phyloP scores from a whole-genome alignment of 2,797 vertebrate genomes.

The Pangasius mekongensis region DNA sequence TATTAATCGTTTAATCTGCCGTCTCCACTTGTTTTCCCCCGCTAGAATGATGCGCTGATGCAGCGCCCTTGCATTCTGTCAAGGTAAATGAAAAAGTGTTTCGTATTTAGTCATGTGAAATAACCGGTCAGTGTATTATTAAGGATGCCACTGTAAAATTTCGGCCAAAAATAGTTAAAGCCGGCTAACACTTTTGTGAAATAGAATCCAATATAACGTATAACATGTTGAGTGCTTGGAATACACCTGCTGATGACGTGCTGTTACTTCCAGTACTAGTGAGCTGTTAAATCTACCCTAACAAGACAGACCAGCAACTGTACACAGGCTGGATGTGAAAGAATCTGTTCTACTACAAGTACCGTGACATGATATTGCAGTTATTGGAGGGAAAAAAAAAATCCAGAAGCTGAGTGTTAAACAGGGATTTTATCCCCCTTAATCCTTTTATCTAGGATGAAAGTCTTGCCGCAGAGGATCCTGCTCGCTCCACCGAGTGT shows the following conservation, averaged over 20 bases:
- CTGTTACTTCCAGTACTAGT: background rate
- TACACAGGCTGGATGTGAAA: background rate
- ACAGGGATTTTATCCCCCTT: constrained; percentile 17
- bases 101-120: background rate
- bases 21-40: background rate
- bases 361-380: background rate
- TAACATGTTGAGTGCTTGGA: background rate
- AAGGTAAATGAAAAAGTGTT: background rate
- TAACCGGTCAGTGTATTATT: background rate
- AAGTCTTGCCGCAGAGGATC: background rate
- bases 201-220: background rate
- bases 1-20: background rate
- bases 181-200: background rate
- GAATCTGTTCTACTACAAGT: background rate
- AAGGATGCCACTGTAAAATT: background rate
- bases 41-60: background rate
- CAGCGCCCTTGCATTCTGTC: background rate
- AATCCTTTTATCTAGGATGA: constrained; percentile 54
- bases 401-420: constrained; percentile 31
- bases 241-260: background rate
- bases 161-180: background rate
- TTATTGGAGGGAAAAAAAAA: background rate
- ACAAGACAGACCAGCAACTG: background rate
- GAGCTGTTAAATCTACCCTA: background rate
- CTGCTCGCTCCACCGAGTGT: constrained; percentile 21